Percentiles rank a stretch among this genome's conserved stretches.
Conservation (phyloP, 2,888 invertebrate species). For the Meiosimyza platycephala region DNA sequence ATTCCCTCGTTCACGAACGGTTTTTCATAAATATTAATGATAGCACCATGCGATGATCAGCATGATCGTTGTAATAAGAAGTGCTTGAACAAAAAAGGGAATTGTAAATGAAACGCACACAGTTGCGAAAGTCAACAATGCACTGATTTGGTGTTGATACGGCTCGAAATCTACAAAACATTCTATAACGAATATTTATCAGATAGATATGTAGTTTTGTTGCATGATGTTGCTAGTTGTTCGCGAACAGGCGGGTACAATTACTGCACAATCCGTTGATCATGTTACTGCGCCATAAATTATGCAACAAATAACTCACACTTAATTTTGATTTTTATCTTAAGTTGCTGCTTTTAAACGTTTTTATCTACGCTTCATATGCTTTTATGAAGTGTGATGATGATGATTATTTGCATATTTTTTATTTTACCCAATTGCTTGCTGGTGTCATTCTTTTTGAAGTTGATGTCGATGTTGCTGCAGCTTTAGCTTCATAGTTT, state of each 20-base stretch:
- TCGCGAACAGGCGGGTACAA: conserved; percentile 38
- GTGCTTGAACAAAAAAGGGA: conserved; percentile 58
- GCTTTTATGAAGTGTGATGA: conserved; percentile 34
- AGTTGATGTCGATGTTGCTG: conserved; percentile 13
- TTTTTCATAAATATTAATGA: conserved; percentile 32
- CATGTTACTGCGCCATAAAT: conserved; percentile 34
- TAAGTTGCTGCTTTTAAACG: conserved; percentile 15
- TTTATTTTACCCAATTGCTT: conserved; percentile 12
- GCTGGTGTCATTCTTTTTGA: conserved; percentile 5
- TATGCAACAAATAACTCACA: conserved; percentile 38
- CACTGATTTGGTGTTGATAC: conserved; percentile 44
- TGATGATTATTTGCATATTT: conserved; percentile 30
- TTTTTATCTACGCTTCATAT: neutral
- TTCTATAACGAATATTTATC: neutral
- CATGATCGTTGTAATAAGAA: conserved; percentile 54
- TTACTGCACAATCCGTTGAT: conserved; percentile 7
- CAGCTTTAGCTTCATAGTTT: too few species aligned
- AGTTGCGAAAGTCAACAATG: conserved; percentile 35
- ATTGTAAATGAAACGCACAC: conserved; percentile 58
- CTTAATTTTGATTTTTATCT: conserved; percentile 27
- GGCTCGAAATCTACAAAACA: too few species aligned
- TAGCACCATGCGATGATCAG: conserved; percentile 39
- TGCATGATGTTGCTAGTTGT: conserved; percentile 10
- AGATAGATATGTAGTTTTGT: neutral
- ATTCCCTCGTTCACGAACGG: too few species aligned